phyloP scores from a whole-genome alignment of 35 echinoderm and acorn worm species.

The Lytechinus variegatus region DNA sequence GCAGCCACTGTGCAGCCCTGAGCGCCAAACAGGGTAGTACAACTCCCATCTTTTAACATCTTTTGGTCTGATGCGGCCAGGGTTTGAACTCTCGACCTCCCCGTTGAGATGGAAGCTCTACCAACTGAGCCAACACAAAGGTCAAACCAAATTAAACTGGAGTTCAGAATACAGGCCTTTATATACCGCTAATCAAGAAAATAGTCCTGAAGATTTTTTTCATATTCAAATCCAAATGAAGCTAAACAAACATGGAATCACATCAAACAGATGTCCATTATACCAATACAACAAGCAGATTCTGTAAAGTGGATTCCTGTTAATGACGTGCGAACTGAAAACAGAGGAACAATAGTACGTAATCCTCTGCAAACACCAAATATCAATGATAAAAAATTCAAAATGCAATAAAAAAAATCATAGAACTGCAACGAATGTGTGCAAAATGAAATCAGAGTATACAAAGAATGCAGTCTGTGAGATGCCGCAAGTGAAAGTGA shows the following conservation, averaged over 20 bases:
- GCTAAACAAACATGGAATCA: background rate
- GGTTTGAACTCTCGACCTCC: too few species aligned
- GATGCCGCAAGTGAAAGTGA: background rate
- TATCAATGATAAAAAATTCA: background rate
- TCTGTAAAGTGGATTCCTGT: background rate
- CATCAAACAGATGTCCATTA: background rate
- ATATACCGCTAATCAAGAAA: too few species aligned
- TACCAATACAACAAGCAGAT: background rate
- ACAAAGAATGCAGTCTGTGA: background rate
- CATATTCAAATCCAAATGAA: background rate
- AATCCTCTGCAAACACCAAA: background rate
- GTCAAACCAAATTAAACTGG: too few species aligned
- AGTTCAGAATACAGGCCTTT: too few species aligned
- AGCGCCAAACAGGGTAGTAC: too few species aligned
- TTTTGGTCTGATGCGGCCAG: too few species aligned
- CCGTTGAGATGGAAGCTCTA: too few species aligned
- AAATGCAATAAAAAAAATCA: background rate
- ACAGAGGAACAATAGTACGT: background rate
- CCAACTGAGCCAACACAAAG: too few species aligned
- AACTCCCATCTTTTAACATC: too few species aligned
- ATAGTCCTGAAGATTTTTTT: too few species aligned
- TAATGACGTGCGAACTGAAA: background rate
- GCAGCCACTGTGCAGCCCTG: too few species aligned
- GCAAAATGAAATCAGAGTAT: background rate
- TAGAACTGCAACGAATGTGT: background rate